Evolutionary conservation across 2,888 invertebrate species (phyloP).

Genomic region (Chaitophorus viminalis): DNA sequence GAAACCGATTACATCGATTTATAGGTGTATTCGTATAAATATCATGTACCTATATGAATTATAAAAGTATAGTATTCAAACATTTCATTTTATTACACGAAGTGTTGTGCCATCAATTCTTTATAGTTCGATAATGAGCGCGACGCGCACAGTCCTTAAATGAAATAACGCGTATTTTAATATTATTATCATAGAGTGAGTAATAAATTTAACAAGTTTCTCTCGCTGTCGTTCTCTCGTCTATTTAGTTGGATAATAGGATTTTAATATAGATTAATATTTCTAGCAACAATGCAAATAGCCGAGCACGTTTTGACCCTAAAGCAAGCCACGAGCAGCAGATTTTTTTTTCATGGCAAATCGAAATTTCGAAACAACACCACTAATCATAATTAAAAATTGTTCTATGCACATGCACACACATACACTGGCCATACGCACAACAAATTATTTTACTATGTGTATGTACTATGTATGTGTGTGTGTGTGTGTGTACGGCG

Average conservation of each 20-base stretch:
- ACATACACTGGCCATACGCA: neutral
- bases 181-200: neutral
- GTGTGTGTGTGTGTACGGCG: neutral
- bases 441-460: conserved; percentile 11
- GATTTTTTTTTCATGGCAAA: conserved; percentile 44
- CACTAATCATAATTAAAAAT: conserved; percentile 49
- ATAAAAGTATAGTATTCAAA: neutral
- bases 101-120: conserved; percentile 1
- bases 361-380: conserved; percentile 33
- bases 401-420: conserved; percentile 3
- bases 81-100: neutral
- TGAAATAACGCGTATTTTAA: too few relatives aligned
- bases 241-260: conserved; percentile 28
- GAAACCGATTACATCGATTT: neutral
- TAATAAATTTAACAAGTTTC: conserved; percentile 14
- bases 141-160: conserved; percentile 13
- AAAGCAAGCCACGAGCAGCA: conserved; percentile 47
- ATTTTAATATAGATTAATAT: conserved; percentile 56
- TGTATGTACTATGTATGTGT: neutral
- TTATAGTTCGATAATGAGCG: neutral
- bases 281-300: conserved; percentile 38
- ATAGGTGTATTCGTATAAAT: neutral
- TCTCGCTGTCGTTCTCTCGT: neutral
- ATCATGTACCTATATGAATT: neutral
- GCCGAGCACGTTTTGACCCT: conserved; percentile 54